Conservation (phyloP, 2,888 invertebrate species). For the Pandemis cinnamomeana region DNA sequence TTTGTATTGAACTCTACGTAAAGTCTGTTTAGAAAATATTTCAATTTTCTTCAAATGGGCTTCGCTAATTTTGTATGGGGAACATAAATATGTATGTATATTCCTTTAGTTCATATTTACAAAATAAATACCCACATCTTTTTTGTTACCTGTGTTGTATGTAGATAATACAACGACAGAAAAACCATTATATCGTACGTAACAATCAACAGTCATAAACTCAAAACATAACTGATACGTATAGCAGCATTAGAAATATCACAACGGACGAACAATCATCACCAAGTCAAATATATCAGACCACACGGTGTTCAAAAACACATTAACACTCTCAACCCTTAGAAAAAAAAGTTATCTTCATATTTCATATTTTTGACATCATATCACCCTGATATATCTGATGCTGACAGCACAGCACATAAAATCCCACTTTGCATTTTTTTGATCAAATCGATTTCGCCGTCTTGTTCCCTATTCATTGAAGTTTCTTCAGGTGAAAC, state of each 20-base stretch:
- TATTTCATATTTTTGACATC: neutral
- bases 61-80: neutral
- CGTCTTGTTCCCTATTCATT: neutral
- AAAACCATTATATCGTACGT: neutral
- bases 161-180: neutral
- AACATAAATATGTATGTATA: neutral
- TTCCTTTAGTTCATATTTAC: slow-evolving; percentile 14
- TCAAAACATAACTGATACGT: neutral
- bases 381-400: neutral
- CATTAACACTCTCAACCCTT: neutral
- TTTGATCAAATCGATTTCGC: neutral
- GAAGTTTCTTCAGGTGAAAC: slow-evolving; percentile 55
- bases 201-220: neutral
- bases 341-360: neutral
- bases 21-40: too few species aligned
- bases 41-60: neutral
- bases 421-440: neutral
- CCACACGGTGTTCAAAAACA: neutral
- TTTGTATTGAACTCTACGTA: too few species aligned
- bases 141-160: neutral
- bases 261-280: neutral
- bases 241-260: slow-evolving; percentile 1
- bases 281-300: neutral
- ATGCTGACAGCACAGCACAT: slow-evolving; percentile 1
- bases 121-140: slow-evolving; percentile 10